phyloP scores from a whole-genome alignment of 2,113 vertebrate species.

The Gambusia holbrooki region DNA sequence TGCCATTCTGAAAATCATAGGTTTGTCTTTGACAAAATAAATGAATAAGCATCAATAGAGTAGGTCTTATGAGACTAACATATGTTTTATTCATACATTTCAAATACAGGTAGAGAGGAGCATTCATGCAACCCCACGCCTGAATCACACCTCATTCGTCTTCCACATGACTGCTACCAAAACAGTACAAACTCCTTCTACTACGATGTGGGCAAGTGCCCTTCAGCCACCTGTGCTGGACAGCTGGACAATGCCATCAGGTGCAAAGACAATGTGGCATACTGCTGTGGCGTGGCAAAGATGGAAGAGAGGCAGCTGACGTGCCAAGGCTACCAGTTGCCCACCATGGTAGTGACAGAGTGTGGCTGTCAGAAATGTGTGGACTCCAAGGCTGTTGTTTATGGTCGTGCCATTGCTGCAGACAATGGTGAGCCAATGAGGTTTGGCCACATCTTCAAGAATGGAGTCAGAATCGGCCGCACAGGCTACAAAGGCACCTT shows the following conservation, averaged over 20 bases:
- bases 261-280: constrained; percentile 87
- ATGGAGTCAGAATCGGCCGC: constrained; percentile 87
- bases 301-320: constrained; percentile 85
- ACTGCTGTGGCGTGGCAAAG: constrained; percentile 91
- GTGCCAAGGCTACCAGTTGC: constrained; percentile 88
- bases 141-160: constrained; percentile 86
- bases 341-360: constrained; percentile 85
- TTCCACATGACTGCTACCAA: constrained; percentile 95
- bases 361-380: constrained; percentile 93
- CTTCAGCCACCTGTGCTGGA: constrained; percentile 83
- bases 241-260: constrained; percentile 87
- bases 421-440: constrained; percentile 94
- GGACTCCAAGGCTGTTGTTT: constrained; percentile 85
- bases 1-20: constrained; percentile 86
- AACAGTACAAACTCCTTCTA: constrained; percentile 89
- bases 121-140: constrained; percentile 86
- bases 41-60: background rate
- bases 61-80: background rate
- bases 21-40: constrained; percentile 72
- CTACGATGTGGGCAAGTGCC: constrained; percentile 91
- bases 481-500: constrained; percentile 98
- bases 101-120: constrained; percentile 80
- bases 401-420: constrained; percentile 88
- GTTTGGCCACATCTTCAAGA: constrained; percentile 94
- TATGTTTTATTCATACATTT: constrained; percentile 35